A percentile compares a stretch with the other conserved stretches of the same genome.
Evolutionary conservation across 2,888 invertebrate species (phyloP).

Genomic region (Drosophila pullipes): DNA sequence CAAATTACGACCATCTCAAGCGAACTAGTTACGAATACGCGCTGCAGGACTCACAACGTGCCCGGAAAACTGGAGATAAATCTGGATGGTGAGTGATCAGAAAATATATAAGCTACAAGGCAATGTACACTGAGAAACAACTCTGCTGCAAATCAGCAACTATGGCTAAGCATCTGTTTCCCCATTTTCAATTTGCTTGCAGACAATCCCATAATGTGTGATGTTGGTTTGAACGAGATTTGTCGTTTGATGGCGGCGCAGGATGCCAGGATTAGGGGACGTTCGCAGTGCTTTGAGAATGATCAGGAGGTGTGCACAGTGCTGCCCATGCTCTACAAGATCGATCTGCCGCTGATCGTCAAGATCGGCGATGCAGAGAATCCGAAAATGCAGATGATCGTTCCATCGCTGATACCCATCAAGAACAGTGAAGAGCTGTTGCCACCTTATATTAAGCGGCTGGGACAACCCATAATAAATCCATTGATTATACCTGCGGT

Average conservation of each 20-base stretch:
- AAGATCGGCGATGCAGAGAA: slow-evolving; percentile 68
- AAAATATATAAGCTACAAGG: not conserved
- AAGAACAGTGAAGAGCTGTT: slow-evolving; percentile 79
- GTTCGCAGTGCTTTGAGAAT: slow-evolving; percentile 87
- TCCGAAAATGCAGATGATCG: slow-evolving; percentile 77
- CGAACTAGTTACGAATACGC: slow-evolving; percentile 92
- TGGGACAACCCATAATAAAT: slow-evolving; percentile 73
- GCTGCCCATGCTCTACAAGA: slow-evolving; percentile 79
- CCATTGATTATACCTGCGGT: slow-evolving; percentile 64
- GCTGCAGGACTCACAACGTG: slow-evolving; percentile 93
- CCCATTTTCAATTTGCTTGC: slow-evolving; percentile 39
- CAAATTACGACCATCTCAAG: slow-evolving; percentile 90
- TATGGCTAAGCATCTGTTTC: not conserved
- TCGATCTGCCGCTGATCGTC: slow-evolving; percentile 76
- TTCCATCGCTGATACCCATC: slow-evolving; percentile 77
- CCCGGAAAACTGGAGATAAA: slow-evolving; percentile 89
- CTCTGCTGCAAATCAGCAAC: not conserved
- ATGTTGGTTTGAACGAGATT: slow-evolving; percentile 89
- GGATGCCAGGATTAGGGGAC: slow-evolving; percentile 90
- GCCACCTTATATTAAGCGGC: slow-evolving; percentile 79
- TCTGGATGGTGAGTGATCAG: slow-evolving; percentile 89
- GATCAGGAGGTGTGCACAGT: slow-evolving; percentile 84
- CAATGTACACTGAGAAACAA: not conserved
- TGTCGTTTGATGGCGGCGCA: slow-evolving; percentile 89
- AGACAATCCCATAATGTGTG: slow-evolving; percentile 94